Evolutionary conservation across 2,888 invertebrate genomes (phyloP).

Genomic region (Pseudococcus jackbeardsleyi): DNA sequence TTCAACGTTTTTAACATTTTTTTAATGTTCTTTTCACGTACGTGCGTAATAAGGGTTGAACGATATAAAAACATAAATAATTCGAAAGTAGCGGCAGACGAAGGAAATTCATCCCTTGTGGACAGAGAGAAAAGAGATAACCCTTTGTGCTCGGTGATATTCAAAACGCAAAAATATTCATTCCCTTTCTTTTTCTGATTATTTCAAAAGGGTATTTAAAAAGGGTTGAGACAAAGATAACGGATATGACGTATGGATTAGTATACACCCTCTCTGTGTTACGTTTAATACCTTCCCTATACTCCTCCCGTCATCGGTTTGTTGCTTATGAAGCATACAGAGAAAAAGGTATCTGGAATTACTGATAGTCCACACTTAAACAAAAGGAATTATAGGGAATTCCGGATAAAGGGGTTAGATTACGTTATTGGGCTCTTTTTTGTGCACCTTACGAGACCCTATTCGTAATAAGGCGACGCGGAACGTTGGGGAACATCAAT

Average conservation of each 20-base stretch:
- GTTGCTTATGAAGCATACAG: constrained; percentile 63
- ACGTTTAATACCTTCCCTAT: constrained; percentile 54
- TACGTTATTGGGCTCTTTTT: constrained; percentile 63
- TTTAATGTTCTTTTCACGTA: constrained; percentile 65
- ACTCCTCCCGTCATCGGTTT: constrained; percentile 58
- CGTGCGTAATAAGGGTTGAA: constrained; percentile 64
- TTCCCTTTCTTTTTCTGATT: constrained; percentile 65
- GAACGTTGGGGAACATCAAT: constrained; percentile 63
- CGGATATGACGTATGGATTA: constrained; percentile 69
- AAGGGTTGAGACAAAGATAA: constrained; percentile 69
- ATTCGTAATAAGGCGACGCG: constrained; percentile 42
- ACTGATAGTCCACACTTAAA: constrained; percentile 65
- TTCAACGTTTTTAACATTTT: constrained; percentile 59
- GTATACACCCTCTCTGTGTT: constrained; percentile 64
- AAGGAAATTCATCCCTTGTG: constrained; percentile 65
- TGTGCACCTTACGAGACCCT: constrained; percentile 60
- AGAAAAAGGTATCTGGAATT: constrained; percentile 65
- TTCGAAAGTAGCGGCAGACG: constrained; percentile 64
- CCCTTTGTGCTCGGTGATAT: constrained; percentile 63
- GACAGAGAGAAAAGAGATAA: constrained; percentile 65
- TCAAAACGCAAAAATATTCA: constrained; percentile 65
- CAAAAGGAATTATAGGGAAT: constrained; percentile 65
- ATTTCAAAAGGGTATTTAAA: constrained; percentile 67
- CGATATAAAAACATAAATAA: constrained; percentile 65
- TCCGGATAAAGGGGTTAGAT: constrained; percentile 64